Evolutionary conservation across 2,113 vertebrate species (phyloP).

Genomic region (Oryzias javanicus): DNA sequence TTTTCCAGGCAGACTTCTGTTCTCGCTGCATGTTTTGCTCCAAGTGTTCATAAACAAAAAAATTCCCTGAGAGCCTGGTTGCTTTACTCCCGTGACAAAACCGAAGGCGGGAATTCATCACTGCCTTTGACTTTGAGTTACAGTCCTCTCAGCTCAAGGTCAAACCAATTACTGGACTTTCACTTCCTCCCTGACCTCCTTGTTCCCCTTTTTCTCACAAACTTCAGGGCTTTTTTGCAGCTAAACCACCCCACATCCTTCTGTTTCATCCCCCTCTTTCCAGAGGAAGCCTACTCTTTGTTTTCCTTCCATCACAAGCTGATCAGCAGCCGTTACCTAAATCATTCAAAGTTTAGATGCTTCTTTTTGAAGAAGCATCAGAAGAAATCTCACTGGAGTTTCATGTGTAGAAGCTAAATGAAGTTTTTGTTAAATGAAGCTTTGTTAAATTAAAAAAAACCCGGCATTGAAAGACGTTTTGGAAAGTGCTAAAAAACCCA

Average conservation of each 20-base stretch:
- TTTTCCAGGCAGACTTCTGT: constrained; percentile 5
- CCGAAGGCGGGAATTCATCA: constrained; percentile 61
- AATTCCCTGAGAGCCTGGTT: constrained; percentile 16
- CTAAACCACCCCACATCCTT: constrained; percentile 7
- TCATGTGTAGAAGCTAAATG: no score
- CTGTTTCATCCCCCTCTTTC: not conserved
- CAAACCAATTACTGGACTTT: constrained; percentile 71
- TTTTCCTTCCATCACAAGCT: not conserved
- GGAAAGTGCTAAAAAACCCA: no score
- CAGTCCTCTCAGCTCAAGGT: constrained; percentile 58
- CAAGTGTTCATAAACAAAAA: constrained; percentile 52
- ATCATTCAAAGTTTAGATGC: no score
- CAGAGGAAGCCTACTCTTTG: constrained; percentile 4
- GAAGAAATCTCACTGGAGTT: no score
- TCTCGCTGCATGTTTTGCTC: constrained; percentile 6
- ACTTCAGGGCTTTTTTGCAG: constrained; percentile 17
- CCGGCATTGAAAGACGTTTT: no score
- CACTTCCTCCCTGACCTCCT: constrained; percentile 48
- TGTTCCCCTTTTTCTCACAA: constrained; percentile 19
- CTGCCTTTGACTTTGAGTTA: constrained; percentile 46
- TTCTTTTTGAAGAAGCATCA: no score
- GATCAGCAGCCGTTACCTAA: no score
- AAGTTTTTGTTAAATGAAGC: no score
- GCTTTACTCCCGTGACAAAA: constrained; percentile 38
- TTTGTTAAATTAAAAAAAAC: no score